These are phyloP conservation scores for Galbula dea DNA, from an alignment of 2,113 vertebrate species.

Conservation along the genomic window DNA sequence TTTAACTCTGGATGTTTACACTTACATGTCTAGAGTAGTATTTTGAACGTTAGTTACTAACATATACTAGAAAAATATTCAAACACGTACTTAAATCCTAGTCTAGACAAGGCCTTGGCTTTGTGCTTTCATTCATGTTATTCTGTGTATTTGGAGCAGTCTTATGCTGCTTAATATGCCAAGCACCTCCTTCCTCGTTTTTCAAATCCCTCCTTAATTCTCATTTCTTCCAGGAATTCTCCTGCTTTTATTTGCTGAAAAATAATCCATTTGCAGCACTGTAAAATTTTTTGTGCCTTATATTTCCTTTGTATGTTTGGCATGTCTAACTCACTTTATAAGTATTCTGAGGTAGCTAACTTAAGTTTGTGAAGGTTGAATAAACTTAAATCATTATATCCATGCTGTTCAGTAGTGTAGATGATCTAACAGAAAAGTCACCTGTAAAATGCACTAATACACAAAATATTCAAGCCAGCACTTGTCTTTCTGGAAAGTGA, in stretches of 20 bases:
- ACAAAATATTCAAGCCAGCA: neutral
- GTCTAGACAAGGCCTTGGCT: neutral
- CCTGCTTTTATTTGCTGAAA: neutral
- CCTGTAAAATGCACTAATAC: neutral
- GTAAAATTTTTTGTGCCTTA: neutral
- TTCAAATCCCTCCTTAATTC: neutral
- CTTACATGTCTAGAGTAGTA: fast-evolving
- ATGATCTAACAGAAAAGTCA: neutral
- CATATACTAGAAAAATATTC: neutral
- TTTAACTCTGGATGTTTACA: neutral
- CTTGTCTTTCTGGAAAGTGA: neutral
- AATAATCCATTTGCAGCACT: neutral
- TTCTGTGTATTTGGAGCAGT: neutral
- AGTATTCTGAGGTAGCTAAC: neutral
- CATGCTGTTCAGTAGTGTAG: neutral
- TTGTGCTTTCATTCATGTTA: neutral
- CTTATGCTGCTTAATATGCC: neutral
- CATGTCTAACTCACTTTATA: neutral
- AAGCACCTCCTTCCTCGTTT: neutral
- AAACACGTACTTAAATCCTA: neutral
- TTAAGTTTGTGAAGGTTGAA: neutral
- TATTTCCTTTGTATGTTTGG: neutral
- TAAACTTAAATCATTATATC: neutral
- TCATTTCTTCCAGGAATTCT: neutral
- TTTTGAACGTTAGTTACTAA: neutral